A percentile compares a stretch with the other conserved stretches of the same genome.
These are phyloP conservation scores for Heliocidaris erythrogramma DNA, from an alignment of 35 echinoderm and acorn worm genomes.

Conservation along the genomic window DNA sequence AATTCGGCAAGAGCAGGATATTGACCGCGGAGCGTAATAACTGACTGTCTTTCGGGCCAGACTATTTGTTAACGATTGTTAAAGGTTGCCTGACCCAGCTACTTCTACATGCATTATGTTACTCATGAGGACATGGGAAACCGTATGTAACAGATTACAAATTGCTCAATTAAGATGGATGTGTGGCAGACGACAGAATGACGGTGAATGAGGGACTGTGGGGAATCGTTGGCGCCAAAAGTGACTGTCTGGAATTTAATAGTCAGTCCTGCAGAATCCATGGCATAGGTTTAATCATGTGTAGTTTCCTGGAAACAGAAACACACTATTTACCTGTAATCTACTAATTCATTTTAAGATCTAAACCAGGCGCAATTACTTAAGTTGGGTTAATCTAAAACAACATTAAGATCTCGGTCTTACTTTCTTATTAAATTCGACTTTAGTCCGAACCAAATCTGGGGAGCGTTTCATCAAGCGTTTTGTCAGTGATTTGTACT, in stretches of 20 bases:
- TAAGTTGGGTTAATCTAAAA: no score
- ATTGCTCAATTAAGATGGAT: slow-evolving; percentile 12
- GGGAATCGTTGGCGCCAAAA: not conserved
- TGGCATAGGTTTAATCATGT: not conserved
- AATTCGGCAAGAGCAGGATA: no score
- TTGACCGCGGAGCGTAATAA: no score
- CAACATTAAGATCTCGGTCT: no score
- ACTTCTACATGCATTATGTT: not conserved
- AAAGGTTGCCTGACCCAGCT: not conserved
- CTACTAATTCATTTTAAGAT: no score
- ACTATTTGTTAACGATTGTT: not conserved
- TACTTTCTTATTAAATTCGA: no score
- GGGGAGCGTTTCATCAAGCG: no score
- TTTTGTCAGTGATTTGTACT: no score
- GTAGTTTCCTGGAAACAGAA: not conserved
- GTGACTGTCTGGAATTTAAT: not conserved
- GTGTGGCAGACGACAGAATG: not conserved
- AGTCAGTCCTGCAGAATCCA: not conserved
- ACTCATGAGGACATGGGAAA: not conserved
- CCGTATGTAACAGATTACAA: not conserved
- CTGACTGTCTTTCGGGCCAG: no score
- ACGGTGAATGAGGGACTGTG: not conserved
- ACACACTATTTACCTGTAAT: no score
- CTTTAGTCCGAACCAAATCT: no score
- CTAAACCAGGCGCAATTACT: no score